Conservation (phyloP, 2,888 invertebrate species). For the Hoplodrina ambigua region DNA sequence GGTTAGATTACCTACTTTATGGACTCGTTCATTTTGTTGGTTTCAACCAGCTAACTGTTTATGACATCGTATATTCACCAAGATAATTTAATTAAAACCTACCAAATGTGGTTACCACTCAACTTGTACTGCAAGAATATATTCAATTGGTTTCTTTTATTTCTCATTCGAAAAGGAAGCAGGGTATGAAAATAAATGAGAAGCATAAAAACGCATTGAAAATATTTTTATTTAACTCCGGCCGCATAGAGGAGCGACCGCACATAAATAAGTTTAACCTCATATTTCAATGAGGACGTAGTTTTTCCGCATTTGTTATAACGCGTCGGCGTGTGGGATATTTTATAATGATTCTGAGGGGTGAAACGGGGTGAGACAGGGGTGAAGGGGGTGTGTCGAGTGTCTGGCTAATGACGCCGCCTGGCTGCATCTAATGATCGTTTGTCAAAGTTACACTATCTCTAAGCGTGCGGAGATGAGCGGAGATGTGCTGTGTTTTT, state of each 20-base stretch:
- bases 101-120: slow-evolving; percentile 2
- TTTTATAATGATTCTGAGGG: slow-evolving; percentile 59
- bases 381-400: slow-evolving; percentile 53
- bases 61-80: slow-evolving; percentile 22
- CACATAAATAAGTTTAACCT: slow-evolving; percentile 60
- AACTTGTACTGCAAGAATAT: not conserved
- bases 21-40: slow-evolving; percentile 34
- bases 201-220: slow-evolving; percentile 37
- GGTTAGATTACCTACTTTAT: slow-evolving; percentile 35
- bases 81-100: slow-evolving; percentile 26
- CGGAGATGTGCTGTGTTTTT: slow-evolving; percentile 23
- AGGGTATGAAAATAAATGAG: slow-evolving; percentile 37
- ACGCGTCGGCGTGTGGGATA: slow-evolving; percentile 60
- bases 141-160: slow-evolving; percentile 28
- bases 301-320: slow-evolving; percentile 60
- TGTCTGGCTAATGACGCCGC: slow-evolving; percentile 67
- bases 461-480: slow-evolving; percentile 26
- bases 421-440: slow-evolving; percentile 66
- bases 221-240: slow-evolving; percentile 49
- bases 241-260: slow-evolving; percentile 33
- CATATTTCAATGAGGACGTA: slow-evolving; percentile 62
- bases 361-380: slow-evolving; percentile 1
- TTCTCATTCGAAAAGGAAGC: slow-evolving; percentile 18
- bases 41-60: slow-evolving; percentile 22
- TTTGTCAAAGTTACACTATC: slow-evolving; percentile 61